Evolutionary conservation across 2,888 invertebrate genomes (phyloP), one percentile per base, ranked within the genome.

Genomic region (Torymus texanus): DNA sequence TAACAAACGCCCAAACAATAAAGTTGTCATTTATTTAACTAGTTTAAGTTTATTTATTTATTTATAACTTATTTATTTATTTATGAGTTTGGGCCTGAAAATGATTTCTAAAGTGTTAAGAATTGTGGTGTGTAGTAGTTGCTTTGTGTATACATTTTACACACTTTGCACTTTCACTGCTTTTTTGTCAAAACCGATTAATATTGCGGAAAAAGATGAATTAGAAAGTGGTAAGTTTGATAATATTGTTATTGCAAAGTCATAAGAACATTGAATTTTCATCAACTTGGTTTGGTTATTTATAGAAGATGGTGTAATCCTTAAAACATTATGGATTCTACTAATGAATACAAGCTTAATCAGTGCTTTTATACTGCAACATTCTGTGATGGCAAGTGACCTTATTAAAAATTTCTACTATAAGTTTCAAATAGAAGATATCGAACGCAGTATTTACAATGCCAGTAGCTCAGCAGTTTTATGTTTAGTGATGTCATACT

Each of bases 281-380:
- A 24, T 16, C 14, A 59, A 61, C 70, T 79, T 68, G 62, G 24
- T 75, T 13, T 67, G 55, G 62, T 79, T 76, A 85, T 82, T 41
- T 41, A 41, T 41, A 41, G 41, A 8, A 82, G 84, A 86, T 77
- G 83, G 80, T 66, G 53, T 80, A 12, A 50, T 83, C 10, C 61
- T 90, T 2, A 87, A 91, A 13, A 86, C 91, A 65, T 88, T 92
- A 0, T 90, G 90, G 88, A 86, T 85, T 55, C 83, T 92, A 61
- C 82, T 92, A 59, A 85, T 90, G 21, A 90, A 94, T 83, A 91
- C 91, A 58, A 86, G 90, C 12, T 90, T 92, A 24, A 80, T 93
- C 56, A 90, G 91, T 79, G 83, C 89, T 10, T 94, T 94, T 84
- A 91, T 93, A 78, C 86, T 93, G 4, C 93, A 93, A 86, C 94